Percentiles rank a stretch among this genome's conserved stretches.
phyloP scores from a whole-genome alignment of 2,888 invertebrate species.

The Liopterus haemorrhoidalis region DNA sequence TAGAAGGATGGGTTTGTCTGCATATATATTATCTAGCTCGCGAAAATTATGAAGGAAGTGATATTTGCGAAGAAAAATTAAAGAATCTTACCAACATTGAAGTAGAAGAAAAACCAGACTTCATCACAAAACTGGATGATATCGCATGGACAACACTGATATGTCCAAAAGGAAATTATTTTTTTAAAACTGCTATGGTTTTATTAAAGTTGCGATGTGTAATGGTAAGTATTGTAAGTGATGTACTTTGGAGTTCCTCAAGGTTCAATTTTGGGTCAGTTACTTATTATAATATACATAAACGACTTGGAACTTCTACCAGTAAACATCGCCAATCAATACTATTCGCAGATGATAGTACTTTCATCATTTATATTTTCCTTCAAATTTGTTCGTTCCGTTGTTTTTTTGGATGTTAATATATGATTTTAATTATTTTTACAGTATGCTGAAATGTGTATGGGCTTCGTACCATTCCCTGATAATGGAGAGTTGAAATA shows the following conservation, averaged over 20 bases:
- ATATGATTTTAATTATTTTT: conserved; percentile 19
- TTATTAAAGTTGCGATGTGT: conserved; percentile 40
- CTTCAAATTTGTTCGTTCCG: too few species aligned
- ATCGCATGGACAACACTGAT: conserved; percentile 38
- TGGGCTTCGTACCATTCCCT: conserved; percentile 36
- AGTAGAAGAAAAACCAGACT: conserved; percentile 18
- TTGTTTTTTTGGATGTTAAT: not conserved
- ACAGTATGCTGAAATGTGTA: conserved; percentile 39
- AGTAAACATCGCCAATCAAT: too few species aligned
- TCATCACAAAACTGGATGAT: conserved; percentile 35
- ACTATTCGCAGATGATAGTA: too few species aligned
- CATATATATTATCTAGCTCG: conserved; percentile 39
- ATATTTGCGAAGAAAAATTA: conserved; percentile 38
- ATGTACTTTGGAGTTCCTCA: too few species aligned
- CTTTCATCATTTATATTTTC: too few species aligned
- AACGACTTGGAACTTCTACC: too few species aligned
- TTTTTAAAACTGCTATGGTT: conserved; percentile 37
- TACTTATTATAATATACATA: too few species aligned
- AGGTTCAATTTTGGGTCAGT: too few species aligned
- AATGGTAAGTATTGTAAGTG: conserved; percentile 29
- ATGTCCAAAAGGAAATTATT: conserved; percentile 28
- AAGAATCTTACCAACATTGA: conserved; percentile 34
- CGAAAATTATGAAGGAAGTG: conserved; percentile 39
- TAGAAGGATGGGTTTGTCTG: conserved; percentile 41
- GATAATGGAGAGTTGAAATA: conserved; percentile 39